Percentiles rank a stretch among this genome's conserved stretches.
Evolutionary conservation across 2,888 invertebrate species (phyloP).

Genomic region (Sarcophaga caerulescens): DNA sequence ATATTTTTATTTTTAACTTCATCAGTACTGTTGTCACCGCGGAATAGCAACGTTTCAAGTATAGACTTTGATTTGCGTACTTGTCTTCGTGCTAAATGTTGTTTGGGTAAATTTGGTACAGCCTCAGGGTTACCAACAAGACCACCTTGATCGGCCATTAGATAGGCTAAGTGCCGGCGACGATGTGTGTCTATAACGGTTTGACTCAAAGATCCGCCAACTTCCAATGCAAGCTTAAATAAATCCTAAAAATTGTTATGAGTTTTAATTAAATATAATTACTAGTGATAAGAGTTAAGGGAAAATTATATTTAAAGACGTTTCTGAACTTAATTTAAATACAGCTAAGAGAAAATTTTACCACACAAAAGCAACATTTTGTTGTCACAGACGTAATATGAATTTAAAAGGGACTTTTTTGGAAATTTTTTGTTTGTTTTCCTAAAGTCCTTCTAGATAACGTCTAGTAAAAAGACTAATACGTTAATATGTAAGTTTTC

Average conservation of each 20-base stretch:
- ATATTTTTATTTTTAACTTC: constrained; percentile 97
- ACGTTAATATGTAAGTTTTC: too few relatives aligned
- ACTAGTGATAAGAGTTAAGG: not conserved
- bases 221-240: constrained; percentile 88
- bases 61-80: constrained; percentile 95
- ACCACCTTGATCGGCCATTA: constrained; percentile 98
- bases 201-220: constrained; percentile 91
- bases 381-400: too few relatives aligned
- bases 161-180: constrained; percentile 94
- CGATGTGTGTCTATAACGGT: constrained; percentile 90
- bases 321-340: too few relatives aligned
- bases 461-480: too few relatives aligned
- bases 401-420: too few relatives aligned
- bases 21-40: constrained; percentile 87
- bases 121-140: constrained; percentile 95
- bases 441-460: too few relatives aligned
- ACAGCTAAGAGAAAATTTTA: too few relatives aligned
- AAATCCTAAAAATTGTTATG: constrained; percentile 82
- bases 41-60: constrained; percentile 93
- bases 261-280: not conserved
- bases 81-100: constrained; percentile 92
- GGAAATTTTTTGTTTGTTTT: too few relatives aligned
- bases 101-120: constrained; percentile 95
- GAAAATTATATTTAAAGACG: too few relatives aligned
- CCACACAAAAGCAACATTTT: too few relatives aligned